Percentiles rank a stretch among this genome's conserved stretches.
Evolutionary conservation across 2,888 invertebrate genomes (phyloP).

Genomic region (Asteroscopus sphinx): DNA sequence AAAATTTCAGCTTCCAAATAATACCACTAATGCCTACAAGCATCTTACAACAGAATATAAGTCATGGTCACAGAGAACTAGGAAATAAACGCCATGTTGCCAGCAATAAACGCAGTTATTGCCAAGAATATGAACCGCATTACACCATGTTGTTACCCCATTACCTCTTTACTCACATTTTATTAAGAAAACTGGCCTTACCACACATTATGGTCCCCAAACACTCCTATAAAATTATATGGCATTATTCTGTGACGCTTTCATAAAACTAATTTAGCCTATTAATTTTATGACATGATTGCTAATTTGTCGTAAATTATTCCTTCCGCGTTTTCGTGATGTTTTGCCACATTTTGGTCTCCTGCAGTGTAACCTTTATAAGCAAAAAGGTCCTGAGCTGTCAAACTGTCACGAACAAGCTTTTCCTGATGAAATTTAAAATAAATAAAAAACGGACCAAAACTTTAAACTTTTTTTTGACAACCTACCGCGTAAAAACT

Average conservation of each 20-base stretch:
- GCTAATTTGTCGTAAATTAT: slow-evolving; percentile 20
- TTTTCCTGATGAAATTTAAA: slow-evolving; percentile 2
- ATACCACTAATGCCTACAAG: too few species aligned
- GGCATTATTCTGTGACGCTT: background rate
- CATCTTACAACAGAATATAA: too few species aligned
- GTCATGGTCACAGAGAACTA: too few species aligned
- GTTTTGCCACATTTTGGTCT: background rate
- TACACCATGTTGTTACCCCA: slow-evolving; percentile 8
- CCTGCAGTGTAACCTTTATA: background rate
- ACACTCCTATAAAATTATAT: slow-evolving; percentile 3
- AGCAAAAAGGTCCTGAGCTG: slow-evolving; percentile 11
- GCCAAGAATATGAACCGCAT: slow-evolving; percentile 22
- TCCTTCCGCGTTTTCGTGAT: slow-evolving; percentile 4
- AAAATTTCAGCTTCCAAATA: too few species aligned
- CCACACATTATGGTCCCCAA: background rate
- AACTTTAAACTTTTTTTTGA: background rate
- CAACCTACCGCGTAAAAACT: too few species aligned
- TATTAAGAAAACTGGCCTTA: slow-evolving; percentile 15
- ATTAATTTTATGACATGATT: slow-evolving; percentile 21
- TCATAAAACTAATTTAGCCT: slow-evolving; percentile 23
- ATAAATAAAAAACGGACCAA: background rate
- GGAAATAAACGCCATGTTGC: too few species aligned
- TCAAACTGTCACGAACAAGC: slow-evolving; percentile 20
- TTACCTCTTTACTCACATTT: slow-evolving; percentile 15
- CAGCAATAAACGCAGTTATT: slow-evolving; percentile 4